Base-by-base conservation (phyloP, 2,888 invertebrate species). In the Rhimphoctona megacephalus region DNA sequence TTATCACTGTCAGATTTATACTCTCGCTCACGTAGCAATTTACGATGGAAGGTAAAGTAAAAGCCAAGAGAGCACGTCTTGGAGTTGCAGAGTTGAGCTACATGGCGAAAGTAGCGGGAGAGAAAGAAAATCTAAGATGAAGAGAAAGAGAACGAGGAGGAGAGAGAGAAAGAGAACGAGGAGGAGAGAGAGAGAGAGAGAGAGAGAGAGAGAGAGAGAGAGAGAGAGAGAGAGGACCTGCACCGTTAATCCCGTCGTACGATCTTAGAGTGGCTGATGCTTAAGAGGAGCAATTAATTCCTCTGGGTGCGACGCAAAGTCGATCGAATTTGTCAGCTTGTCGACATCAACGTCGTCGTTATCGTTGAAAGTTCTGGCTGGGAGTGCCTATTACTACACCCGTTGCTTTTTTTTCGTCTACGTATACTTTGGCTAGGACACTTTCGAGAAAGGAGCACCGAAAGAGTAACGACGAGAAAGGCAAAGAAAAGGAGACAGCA, bases 241-340 rank as follows among this genome's bases (percentile, higher is more conserved):
- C 84, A 87, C 66, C 84, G 82, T 87, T 85, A 80, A 87, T 87
- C 89, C 83, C 67, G 64, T 69, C 83, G 81, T 80, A 69, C 46
- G 49, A 64, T 80, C 64, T 22, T 64, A 43, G 83, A 78, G 83
- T 83, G 79, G 83, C 81, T 79, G 86, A 85, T 76, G 84, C 69
- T 86, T 70, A 76, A 84, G 79, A 83, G 83, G 77, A 78, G 84
- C 82, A 87, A 87, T 87, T 87, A 87, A 87, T 85, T 87, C 61
- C 84, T 76, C 70, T 72, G 84, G 74, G 86, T 84, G 81, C 76
- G 70, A 82, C 79, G 84, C 81, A 85, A 87, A 84, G 86, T 87
- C 86, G 86, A 85, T 82, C 84, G 86, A 85, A 87, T 87, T 87
- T 87, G 84, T 87, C 86, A 84, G 74, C 82, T 17, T 61, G 69